Evolutionary conservation across 2,888 invertebrate species (phyloP).

Genomic region (Nymphalis urticae): DNA sequence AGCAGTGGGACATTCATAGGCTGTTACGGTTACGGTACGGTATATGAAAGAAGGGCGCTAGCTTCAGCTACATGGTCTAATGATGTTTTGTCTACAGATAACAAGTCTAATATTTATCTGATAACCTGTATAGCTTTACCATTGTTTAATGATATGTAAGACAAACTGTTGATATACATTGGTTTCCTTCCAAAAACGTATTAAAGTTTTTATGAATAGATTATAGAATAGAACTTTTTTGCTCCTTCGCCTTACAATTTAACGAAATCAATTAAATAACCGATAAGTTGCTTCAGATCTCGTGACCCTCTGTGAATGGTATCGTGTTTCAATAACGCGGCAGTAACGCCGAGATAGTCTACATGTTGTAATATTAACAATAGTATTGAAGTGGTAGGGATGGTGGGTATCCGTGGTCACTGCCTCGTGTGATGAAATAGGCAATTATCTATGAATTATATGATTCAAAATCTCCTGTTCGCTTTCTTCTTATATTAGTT

Average conservation of each 20-base stretch:
- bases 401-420: neutral
- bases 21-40: no score
- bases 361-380: constrained; percentile 25
- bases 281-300: constrained; percentile 15
- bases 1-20: no score
- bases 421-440: neutral
- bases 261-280: constrained; percentile 25
- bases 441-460: no score
- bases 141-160: neutral
- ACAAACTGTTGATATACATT: no score
- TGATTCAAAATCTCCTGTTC: no score
- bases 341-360: constrained; percentile 1
- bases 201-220: no score
- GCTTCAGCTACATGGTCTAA: neutral
- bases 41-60: no score
- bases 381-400: constrained; percentile 13
- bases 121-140: neutral
- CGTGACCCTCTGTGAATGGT: constrained; percentile 23
- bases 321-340: constrained; percentile 24
- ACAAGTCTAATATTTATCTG: neutral
- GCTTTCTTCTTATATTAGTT: no score
- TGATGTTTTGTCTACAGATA: neutral
- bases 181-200: no score
- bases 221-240: neutral
- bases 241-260: neutral